Percentiles rank a stretch among this genome's conserved stretches.
Conservation (phyloP, 1,140 invertebrate species). For the Rhopalosiphum maidis region DNA sequence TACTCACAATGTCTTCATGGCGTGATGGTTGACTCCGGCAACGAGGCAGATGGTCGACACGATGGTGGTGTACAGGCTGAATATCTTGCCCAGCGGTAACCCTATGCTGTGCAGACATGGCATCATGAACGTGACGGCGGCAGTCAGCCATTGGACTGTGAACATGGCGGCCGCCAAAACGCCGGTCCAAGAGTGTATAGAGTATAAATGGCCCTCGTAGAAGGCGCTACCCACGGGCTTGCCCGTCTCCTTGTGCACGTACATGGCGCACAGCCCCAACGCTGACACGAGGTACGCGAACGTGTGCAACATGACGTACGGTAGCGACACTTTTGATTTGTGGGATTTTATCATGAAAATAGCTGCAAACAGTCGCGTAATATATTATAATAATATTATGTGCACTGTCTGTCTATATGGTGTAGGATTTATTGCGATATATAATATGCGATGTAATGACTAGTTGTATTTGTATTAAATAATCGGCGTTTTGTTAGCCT, state of each 20-base stretch:
- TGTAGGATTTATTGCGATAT: background rate
- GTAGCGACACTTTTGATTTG: background rate
- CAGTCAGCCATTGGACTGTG: constrained; percentile 29
- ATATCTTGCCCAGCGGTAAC: constrained; percentile 22
- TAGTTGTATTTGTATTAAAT: too few species aligned
- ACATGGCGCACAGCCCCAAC: background rate
- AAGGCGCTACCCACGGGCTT: background rate
- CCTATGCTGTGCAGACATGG: constrained; percentile 18
- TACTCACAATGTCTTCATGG: constrained; percentile 13
- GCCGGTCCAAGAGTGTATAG: constrained; percentile 32
- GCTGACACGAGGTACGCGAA: constrained; percentile 34
- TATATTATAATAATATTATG: background rate
- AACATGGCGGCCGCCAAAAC: background rate
- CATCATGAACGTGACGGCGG: constrained; percentile 5
- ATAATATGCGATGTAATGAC: background rate
- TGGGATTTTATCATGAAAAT: constrained; percentile 39
- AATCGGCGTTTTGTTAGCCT: too few species aligned
- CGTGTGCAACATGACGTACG: constrained; percentile 39
- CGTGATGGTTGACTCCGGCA: constrained; percentile 14
- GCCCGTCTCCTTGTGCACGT: background rate
- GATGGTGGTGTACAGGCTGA: constrained; percentile 22
- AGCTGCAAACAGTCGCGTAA: background rate
- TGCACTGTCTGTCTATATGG: background rate
- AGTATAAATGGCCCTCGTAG: constrained; percentile 7
- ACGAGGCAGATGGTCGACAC: background rate